phyloP scores from a whole-genome alignment of 1,140 invertebrate species.

The Platorchestia sp. region DNA sequence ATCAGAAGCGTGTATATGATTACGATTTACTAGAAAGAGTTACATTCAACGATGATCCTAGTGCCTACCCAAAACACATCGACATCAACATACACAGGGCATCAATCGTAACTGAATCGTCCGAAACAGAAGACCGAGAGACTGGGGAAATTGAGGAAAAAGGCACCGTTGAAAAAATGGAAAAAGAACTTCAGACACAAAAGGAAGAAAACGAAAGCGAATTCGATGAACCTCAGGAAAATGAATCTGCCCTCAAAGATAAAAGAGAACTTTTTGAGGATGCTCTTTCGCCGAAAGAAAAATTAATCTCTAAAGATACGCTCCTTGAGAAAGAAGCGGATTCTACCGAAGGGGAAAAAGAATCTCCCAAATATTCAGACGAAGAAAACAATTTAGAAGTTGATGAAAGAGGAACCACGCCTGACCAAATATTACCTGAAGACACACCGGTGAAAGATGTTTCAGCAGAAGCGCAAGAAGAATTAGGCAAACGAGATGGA shows the following conservation, averaged over 20 bases:
- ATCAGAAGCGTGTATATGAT: background rate
- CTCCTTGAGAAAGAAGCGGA: conserved; percentile 20
- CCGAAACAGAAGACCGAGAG: conserved; percentile 6
- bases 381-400: background rate
- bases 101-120: conserved; percentile 15
- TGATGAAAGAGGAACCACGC: background rate
- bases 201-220: conserved; percentile 22
- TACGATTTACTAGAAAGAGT: conserved; percentile 34
- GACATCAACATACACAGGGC: conserved; percentile 44
- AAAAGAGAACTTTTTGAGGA: conserved; percentile 6
- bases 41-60: conserved; percentile 1
- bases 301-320: conserved; percentile 5
- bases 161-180: conserved; percentile 13
- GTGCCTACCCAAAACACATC: conserved; percentile 24
- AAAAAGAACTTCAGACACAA: background rate
- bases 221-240: background rate
- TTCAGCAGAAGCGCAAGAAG: background rate
- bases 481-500: background rate
- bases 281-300: conserved; percentile 48
- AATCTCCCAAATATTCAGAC: background rate
- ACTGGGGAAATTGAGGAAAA: conserved; percentile 4
- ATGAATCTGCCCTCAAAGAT: background rate
- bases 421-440: background rate
- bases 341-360: conserved; percentile 17
- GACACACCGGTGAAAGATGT: background rate